Conservation (phyloP, 2,797 vertebrate genomes). For the Xiphophorus birchmanni region DNA sequence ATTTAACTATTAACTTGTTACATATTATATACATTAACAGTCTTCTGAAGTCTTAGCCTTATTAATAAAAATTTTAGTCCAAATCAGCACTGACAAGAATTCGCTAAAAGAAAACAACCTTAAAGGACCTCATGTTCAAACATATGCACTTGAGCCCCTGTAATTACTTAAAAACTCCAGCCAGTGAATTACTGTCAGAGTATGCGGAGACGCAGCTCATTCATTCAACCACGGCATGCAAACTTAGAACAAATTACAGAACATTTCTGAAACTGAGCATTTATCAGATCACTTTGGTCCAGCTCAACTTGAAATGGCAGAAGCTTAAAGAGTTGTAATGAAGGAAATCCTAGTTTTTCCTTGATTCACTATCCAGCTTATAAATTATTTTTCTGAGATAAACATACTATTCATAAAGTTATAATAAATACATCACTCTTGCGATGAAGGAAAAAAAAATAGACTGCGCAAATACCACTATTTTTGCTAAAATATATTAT, state of each 20-base stretch:
- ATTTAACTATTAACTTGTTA: not conserved
- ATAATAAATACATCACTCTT: conserved; percentile 14
- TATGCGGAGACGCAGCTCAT: conserved; percentile 50
- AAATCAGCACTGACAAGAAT: conserved; percentile 3
- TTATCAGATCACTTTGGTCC: conserved; percentile 64
- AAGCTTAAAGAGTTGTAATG: conserved; percentile 67
- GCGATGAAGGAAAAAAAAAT: not conserved
- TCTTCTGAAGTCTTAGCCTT: not conserved
- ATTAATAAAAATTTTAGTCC: not conserved
- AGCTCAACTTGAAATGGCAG: conserved; percentile 69
- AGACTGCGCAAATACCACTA: not conserved
- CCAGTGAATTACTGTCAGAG: conserved; percentile 31
- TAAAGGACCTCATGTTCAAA: conserved; percentile 6
- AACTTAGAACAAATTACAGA: conserved; percentile 78
- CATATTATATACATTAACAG: not conserved
- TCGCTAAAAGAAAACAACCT: not conserved
- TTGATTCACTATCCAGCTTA: conserved; percentile 39
- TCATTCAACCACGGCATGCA: conserved; percentile 41
- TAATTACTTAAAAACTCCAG: conserved; percentile 31
- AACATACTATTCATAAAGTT: conserved; percentile 29
- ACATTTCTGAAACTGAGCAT: conserved; percentile 58
- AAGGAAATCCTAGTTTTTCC: conserved; percentile 69
- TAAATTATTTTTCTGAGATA: conserved; percentile 29
- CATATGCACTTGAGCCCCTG: conserved; percentile 12
- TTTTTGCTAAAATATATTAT: not conserved